phyloP scores from a whole-genome alignment of 2,113 vertebrate species.

The Podarcis cretensis region DNA sequence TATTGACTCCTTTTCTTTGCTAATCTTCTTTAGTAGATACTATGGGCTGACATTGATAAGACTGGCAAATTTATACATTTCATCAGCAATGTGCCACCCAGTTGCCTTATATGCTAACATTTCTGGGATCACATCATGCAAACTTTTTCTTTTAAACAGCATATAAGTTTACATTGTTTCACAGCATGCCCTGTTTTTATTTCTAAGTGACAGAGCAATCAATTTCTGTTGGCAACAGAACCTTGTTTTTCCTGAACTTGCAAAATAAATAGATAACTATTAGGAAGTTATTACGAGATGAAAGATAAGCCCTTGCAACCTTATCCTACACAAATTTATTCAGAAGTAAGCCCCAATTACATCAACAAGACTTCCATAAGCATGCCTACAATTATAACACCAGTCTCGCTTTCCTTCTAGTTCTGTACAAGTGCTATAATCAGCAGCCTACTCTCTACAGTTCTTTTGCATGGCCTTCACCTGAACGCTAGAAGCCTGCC shows the following conservation, averaged over 20 bases:
- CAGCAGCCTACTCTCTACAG: background rate
- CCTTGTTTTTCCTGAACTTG: background rate
- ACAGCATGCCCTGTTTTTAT: background rate
- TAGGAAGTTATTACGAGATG: too few relatives aligned
- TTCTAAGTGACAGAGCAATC: background rate
- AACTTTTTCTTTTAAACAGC: background rate
- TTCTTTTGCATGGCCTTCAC: background rate
- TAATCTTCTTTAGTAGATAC: slow-evolving; percentile 26
- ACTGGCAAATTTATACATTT: background rate
- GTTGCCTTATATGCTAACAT: background rate
- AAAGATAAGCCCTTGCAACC: too few relatives aligned
- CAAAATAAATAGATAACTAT: background rate
- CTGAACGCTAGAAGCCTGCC: background rate
- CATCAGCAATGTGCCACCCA: rapidly evolving
- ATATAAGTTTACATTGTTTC: background rate
- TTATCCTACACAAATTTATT: background rate
- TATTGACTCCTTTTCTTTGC: background rate
- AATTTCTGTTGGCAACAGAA: background rate
- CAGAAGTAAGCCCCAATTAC: background rate
- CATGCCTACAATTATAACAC: background rate
- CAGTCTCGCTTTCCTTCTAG: background rate
- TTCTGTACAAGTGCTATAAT: background rate
- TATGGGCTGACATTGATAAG: slow-evolving; percentile 29
- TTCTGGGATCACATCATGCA: rapidly evolving
- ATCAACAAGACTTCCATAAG: background rate